A percentile compares a stretch with the other conserved stretches of the same genome.
These are phyloP conservation scores for Perca fluviatilis DNA, from an alignment of 2,113 vertebrate species.

Conservation along the genomic window DNA sequence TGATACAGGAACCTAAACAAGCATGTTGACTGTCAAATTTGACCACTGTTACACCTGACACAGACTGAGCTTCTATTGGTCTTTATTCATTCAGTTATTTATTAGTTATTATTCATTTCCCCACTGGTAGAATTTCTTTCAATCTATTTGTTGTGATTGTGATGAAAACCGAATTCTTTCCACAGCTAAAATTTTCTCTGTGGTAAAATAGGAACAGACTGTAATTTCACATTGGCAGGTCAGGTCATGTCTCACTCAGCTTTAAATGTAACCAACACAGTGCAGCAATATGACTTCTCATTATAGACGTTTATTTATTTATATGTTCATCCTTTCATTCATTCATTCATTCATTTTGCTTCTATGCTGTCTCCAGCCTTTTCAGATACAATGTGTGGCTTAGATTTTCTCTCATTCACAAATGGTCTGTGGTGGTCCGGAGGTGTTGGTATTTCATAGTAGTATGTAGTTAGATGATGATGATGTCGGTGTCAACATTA, in stretches of 20 bases:
- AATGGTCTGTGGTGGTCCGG: background rate
- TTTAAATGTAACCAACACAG: slow-evolving; percentile 60
- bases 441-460: background rate
- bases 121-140: background rate
- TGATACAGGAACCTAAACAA: too few species aligned
- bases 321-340: slow-evolving; percentile 20
- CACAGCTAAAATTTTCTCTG: slow-evolving; percentile 2
- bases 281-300: slow-evolving; percentile 52
- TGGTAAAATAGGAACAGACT: slow-evolving; percentile 34
- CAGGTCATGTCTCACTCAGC: slow-evolving; percentile 28
- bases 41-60: background rate
- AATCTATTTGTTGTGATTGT: background rate
- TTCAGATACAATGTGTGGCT: slow-evolving; percentile 19
- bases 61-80: background rate
- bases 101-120: background rate
- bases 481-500: background rate
- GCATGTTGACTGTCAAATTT: background rate
- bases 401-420: slow-evolving; percentile 8
- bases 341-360: slow-evolving; percentile 21
- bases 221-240: slow-evolving; percentile 33
- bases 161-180: background rate
- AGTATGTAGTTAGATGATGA: background rate
- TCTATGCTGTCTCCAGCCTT: background rate
- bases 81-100: slow-evolving; percentile 11
- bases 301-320: slow-evolving; percentile 4